Evolutionary conservation across 23 tunicate species (phyloP).

Genomic region (Clavelina lepadiformis): DNA sequence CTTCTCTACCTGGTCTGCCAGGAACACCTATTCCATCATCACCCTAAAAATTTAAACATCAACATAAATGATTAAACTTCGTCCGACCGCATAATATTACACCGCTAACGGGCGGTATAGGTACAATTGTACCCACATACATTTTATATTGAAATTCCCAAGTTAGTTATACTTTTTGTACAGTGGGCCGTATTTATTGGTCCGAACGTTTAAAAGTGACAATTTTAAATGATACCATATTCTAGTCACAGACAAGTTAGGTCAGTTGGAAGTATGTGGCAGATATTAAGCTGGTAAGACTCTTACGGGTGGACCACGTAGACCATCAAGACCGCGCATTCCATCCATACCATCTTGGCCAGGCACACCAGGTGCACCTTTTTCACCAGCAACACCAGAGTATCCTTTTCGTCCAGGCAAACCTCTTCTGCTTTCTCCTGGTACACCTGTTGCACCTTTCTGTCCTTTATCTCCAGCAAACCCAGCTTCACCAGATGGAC

Average conservation of each 20-base stretch:
- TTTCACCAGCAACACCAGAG: slow-evolving; percentile 59
- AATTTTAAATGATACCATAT: too few relatives aligned
- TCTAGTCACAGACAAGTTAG: too few relatives aligned
- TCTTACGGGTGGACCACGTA: slow-evolving; percentile 43
- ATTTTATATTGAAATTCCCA: too few relatives aligned
- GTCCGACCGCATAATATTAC: too few relatives aligned
- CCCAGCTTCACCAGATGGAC: slow-evolving; percentile 57
- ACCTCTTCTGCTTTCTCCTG: slow-evolving; percentile 44
- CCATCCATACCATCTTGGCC: slow-evolving; percentile 58
- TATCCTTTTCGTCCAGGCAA: slow-evolving; percentile 55
- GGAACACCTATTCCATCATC: slow-evolving; percentile 75
- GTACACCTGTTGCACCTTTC: slow-evolving; percentile 58
- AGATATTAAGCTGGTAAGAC: too few relatives aligned
- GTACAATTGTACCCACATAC: too few relatives aligned
- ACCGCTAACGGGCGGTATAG: too few relatives aligned
- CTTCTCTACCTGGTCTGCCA: slow-evolving; percentile 52
- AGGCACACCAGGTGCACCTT: slow-evolving; percentile 56
- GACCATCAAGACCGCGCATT: slow-evolving; percentile 45
- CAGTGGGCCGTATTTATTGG: too few relatives aligned
- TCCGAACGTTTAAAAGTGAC: too few relatives aligned
- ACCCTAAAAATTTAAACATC: slow-evolving; percentile 42
- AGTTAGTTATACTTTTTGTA: too few relatives aligned
- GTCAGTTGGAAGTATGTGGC: too few relatives aligned
- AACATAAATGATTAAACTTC: too few relatives aligned
- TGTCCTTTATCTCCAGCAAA: slow-evolving; percentile 82